Percentiles rank a stretch among this genome's conserved stretches.
These are phyloP conservation scores for Rhynchomys soricoides DNA, from an alignment of 2,113 vertebrate genomes.

Conservation along the genomic window DNA sequence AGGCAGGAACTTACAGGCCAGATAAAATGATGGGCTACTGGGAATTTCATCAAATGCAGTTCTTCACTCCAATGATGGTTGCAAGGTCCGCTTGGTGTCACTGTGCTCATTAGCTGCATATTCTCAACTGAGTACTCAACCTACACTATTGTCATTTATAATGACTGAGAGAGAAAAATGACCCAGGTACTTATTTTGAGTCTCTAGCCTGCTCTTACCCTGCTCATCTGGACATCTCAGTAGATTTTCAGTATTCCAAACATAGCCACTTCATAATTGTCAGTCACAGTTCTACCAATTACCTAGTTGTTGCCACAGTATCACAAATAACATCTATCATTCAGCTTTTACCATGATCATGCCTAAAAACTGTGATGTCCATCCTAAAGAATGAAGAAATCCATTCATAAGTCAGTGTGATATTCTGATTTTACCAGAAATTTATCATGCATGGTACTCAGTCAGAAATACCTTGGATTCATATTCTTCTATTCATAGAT, in stretches of 20 bases:
- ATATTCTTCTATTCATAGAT: background rate
- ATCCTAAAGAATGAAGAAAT: background rate
- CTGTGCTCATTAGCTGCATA: background rate
- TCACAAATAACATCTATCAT: background rate
- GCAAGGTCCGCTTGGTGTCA: background rate
- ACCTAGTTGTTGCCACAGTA: background rate
- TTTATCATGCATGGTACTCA: background rate
- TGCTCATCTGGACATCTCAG: background rate
- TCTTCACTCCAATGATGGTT: conserved; percentile 2
- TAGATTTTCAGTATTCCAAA: background rate
- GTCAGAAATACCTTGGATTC: background rate
- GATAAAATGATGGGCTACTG: conserved; percentile 20
- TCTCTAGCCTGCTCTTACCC: background rate
- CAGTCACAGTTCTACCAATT: background rate
- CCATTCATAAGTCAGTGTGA: background rate
- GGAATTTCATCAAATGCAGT: background rate
- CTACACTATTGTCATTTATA: background rate
- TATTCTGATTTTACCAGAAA: background rate
- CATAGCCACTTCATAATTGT: background rate
- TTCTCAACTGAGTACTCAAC: background rate
- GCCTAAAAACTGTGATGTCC: background rate
- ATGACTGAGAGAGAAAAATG: background rate
- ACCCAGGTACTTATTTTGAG: background rate
- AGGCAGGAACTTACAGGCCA: conserved; percentile 53
- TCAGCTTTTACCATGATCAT: background rate